phyloP scores from a whole-genome alignment of 2,888 invertebrate species.

The Phlogophora meticulosa region DNA sequence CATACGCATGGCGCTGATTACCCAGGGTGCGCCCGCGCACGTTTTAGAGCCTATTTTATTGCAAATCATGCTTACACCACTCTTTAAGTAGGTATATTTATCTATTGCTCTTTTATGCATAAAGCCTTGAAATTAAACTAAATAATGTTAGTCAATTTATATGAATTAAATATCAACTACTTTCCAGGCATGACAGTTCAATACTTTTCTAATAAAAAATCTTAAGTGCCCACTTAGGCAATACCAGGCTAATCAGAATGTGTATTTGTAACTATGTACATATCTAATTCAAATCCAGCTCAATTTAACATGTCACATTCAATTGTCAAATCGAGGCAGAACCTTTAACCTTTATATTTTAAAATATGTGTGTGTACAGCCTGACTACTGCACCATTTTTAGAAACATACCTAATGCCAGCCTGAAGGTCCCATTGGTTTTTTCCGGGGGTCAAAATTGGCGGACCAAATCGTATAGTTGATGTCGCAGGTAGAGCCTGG shows the following conservation, averaged over 20 bases:
- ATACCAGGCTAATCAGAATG: background rate
- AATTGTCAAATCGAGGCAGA: background rate
- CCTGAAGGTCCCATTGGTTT: too few species aligned
- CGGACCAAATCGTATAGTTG: too few species aligned
- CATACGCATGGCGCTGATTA: too few species aligned
- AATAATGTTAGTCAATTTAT: background rate
- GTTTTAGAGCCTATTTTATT: background rate
- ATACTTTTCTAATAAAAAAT: constrained; percentile 29
- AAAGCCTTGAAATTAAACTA: constrained; percentile 27
- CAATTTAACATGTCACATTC: background rate
- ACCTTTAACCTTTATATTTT: constrained; percentile 4
- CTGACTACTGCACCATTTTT: background rate
- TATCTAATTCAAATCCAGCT: background rate
- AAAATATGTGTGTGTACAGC: background rate
- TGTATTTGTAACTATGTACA: background rate
- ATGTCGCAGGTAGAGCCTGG: too few species aligned
- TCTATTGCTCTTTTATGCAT: background rate
- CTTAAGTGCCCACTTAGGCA: background rate
- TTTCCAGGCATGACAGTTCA: constrained; percentile 15
- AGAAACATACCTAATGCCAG: background rate
- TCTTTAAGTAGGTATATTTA: background rate
- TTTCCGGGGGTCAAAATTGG: too few species aligned
- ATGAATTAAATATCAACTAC: constrained; percentile 30
- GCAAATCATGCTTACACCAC: background rate
- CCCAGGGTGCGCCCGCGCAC: too few species aligned